Percentiles rank a stretch among this genome's conserved stretches.
Evolutionary conservation across 2,797 vertebrate genomes (phyloP).

Genomic region (Scarus forsteni): DNA sequence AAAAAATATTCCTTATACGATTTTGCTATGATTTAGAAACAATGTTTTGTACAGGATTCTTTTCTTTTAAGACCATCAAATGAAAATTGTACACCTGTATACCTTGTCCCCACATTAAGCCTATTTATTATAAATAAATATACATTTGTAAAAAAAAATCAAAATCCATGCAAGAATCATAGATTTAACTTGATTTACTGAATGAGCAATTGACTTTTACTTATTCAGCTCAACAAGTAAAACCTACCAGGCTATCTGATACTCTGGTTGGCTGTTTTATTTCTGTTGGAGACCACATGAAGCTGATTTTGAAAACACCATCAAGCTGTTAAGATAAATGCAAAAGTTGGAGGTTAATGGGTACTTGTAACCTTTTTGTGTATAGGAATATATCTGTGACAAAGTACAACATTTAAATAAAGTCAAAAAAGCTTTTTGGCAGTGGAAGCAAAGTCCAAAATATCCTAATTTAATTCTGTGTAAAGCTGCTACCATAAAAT

Average conservation of each 20-base stretch:
- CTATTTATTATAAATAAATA: too few species aligned
- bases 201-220: too few species aligned
- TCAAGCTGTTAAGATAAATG: neutral
- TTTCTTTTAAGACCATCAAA: neutral
- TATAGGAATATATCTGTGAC: neutral
- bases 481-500: neutral
- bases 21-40: constrained; percentile 1
- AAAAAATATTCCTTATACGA: neutral
- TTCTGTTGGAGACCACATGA: too few species aligned
- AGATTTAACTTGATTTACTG: too few species aligned
- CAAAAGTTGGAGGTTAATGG: constrained; percentile 4
- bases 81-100: too few species aligned
- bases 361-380: neutral
- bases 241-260: neutral
- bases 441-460: neutral
- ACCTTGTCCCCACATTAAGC: too few species aligned
- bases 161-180: too few species aligned
- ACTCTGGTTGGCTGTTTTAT: neutral
- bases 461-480: neutral
- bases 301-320: too few species aligned
- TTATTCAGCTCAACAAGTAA: too few species aligned
- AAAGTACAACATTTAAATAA: neutral
- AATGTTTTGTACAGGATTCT: neutral
- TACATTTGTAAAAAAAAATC: too few species aligned
- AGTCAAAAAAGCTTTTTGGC: neutral